A percentile compares a stretch with the other conserved stretches of the same genome.
Conservation (phyloP, 1,140 invertebrate genomes). For the Saccostrea echinata region DNA sequence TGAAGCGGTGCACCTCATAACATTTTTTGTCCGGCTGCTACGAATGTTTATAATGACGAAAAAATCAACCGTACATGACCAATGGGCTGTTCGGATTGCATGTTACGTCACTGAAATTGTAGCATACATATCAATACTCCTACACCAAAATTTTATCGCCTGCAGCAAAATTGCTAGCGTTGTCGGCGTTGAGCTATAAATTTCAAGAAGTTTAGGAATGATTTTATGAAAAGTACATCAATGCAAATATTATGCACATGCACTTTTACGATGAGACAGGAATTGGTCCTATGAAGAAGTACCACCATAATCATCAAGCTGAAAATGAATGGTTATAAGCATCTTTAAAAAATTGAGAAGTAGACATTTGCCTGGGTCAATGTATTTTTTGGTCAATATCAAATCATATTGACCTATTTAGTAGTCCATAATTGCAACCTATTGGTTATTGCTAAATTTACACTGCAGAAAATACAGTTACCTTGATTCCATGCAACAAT, state of each 20-base stretch:
- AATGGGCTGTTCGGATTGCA: background rate
- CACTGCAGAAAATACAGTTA: no score
- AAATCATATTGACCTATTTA: no score
- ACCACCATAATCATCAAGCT: background rate
- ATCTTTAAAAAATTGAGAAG: background rate
- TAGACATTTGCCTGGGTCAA: background rate
- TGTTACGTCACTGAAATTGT: conserved; percentile 1
- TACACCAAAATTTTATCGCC: background rate
- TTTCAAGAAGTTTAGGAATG: conserved; percentile 14
- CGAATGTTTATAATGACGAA: background rate
- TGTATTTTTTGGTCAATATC: background rate
- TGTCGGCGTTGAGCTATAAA: background rate
- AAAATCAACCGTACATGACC: background rate
- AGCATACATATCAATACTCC: background rate
- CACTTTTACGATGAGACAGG: background rate
- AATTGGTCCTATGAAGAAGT: background rate
- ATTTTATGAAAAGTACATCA: conserved; percentile 6
- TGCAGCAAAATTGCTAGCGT: background rate
- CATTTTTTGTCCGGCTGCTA: background rate
- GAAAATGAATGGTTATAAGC: background rate
- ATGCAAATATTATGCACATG: conserved; percentile 23
- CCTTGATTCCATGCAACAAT: background rate
- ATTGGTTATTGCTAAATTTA: no score
- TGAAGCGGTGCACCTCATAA: background rate
- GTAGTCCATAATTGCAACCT: no score